A percentile compares a stretch with the other conserved stretches of the same genome.
Conservation (phyloP, 2,888 invertebrate species). For the Mechanitis messenoides region DNA sequence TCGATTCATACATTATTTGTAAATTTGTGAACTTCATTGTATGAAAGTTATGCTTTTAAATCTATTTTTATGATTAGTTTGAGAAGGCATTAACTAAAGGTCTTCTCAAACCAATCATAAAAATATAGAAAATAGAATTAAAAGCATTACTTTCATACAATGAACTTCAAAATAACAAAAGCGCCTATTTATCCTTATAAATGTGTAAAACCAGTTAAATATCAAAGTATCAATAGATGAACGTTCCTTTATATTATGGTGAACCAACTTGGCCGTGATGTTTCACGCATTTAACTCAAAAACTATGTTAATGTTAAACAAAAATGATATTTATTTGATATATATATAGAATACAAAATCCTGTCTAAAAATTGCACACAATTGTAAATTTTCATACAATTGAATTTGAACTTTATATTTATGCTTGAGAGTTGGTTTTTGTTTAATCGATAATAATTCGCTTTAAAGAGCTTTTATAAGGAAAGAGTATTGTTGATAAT, state of each 20-base stretch:
- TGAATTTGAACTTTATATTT: constrained; percentile 27
- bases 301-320: constrained; percentile 21
- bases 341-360: constrained; percentile 27
- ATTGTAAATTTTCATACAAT: background rate
- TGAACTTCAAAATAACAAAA: constrained; percentile 66
- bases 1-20: no score
- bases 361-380: background rate
- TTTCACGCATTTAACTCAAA: constrained; percentile 70
- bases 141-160: constrained; percentile 73
- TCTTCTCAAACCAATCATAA: constrained; percentile 48
- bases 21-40: no score
- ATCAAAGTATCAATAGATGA: constrained; percentile 70
- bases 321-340: constrained; percentile 30
- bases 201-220: constrained; percentile 77
- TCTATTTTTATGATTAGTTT: no score
- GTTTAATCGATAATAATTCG: constrained; percentile 18
- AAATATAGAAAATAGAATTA: constrained; percentile 70
- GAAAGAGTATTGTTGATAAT: constrained; percentile 76
- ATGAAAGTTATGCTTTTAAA: no score
- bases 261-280: constrained; percentile 74
- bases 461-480: constrained; percentile 61
- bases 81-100: constrained; percentile 33
- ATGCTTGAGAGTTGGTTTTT: constrained; percentile 14
- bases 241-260: constrained; percentile 72
- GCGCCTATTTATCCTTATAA: constrained; percentile 72